Base-by-base conservation (phyloP, 2,113 vertebrate species). In the Edolisoma coerulescens region DNA sequence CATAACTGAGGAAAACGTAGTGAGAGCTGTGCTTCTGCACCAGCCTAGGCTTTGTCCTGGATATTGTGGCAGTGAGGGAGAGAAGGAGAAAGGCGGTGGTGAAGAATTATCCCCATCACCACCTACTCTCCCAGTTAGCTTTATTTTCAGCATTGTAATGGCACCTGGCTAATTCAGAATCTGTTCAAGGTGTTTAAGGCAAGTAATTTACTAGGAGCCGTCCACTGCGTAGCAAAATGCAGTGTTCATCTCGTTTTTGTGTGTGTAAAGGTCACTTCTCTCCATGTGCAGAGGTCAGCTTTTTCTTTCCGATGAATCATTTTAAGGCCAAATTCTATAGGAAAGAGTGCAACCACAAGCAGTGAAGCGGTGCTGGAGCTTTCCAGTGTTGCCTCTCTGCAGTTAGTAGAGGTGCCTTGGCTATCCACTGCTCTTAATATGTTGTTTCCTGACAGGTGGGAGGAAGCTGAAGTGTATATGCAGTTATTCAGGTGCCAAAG, bases 21-120 rank as follows among this genome's bases (percentile, higher is more conserved):
- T 1, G 8, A 35, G 13, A 5, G 0, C 3, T 35, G n/a, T 54
- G 53, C 27, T 41, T 42, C 27, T 52, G 35, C 0, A 0, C 9
- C 47, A 26, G 57, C 41, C 11, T 0, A 5, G 8, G 26, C 39
- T 71, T 30, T 42, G 35, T 12, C 37, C 37, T 16, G 57, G 23
- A 5, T 33, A 1, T 2, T 5, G 0, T 1, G 17, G 11, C 21
- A 5, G 4, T 0, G 11, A 33, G 39, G n/a, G 50, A 45, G 35
- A 33, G 32, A 10, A 32, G 23, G 6, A 11, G 45, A 23, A 42
- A 52, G 37, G 27, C 0, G 0, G 3, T 20, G 20, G 16, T 42
- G 24, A 33, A 16, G 16, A 45, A 10, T 12, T 42, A 20, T 35
- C 50, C 33, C 45, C 13, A 3, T 65, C 45, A 32, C 32, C 26